phyloP scores from a whole-genome alignment of 37 sponge, comb jelly and placozoan genomes.

The Mnemiopsis leidyi region DNA sequence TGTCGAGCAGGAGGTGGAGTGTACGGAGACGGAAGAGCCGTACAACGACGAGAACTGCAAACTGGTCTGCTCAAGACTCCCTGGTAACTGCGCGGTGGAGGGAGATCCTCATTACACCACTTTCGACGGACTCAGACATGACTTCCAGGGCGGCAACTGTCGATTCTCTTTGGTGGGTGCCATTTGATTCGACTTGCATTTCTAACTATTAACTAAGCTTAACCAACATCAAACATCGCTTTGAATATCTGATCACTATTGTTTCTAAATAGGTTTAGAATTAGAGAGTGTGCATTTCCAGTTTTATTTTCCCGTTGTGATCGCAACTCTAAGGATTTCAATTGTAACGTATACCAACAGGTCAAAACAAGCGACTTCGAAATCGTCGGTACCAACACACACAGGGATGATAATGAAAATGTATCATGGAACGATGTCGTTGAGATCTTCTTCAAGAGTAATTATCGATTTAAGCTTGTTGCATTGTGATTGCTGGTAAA shows the following conservation, averaged over 20 bases:
- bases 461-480: too few species aligned
- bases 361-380: constrained; percentile 1
- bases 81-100: background rate
- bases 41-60: constrained; percentile 46
- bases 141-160: constrained; percentile 60
- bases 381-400: background rate
- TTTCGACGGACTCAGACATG: constrained; percentile 20
- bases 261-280: too few species aligned
- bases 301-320: too few species aligned
- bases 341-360: too few species aligned
- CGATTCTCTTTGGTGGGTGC: constrained; percentile 19
- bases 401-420: background rate
- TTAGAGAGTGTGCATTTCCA: too few species aligned
- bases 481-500: too few species aligned
- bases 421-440: background rate
- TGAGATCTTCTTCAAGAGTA: background rate
- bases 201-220: too few species aligned
- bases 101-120: constrained; percentile 62
- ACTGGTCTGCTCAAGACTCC: background rate
- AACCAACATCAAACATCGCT: too few species aligned
- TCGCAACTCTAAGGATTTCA: too few species aligned
- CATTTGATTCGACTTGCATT: background rate
- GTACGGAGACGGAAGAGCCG: background rate
- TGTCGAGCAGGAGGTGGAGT: background rate
- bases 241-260: too few species aligned